These are phyloP conservation scores for Dilophus febrilis DNA, from an alignment of 2,888 invertebrate species.

Conservation along the genomic window DNA sequence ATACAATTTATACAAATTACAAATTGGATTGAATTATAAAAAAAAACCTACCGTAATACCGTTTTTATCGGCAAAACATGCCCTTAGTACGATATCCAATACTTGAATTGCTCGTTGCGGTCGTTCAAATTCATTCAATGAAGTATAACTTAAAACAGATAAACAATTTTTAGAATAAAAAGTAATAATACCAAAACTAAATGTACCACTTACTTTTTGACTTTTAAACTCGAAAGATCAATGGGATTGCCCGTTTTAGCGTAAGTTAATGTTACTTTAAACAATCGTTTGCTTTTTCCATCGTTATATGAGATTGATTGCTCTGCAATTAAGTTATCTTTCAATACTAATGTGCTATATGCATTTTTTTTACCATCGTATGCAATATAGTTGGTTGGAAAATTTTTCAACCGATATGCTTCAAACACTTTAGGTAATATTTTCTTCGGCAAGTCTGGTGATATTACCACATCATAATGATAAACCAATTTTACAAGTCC, in stretches of 20 bases:
- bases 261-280: background rate
- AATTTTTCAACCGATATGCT: conserved; percentile 21
- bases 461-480: conserved; percentile 71
- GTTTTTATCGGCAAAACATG: conserved; percentile 23
- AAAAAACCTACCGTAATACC: background rate
- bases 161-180: too few relatives aligned
- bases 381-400: conserved; percentile 36
- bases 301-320: too few relatives aligned
- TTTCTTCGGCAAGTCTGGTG: conserved; percentile 51
- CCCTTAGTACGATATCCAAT: conserved; percentile 46
- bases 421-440: conserved; percentile 35
- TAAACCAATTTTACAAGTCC: conserved; percentile 32
- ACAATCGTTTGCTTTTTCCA: background rate
- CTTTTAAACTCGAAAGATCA: background rate
- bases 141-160: too few relatives aligned
- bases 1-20: background rate
- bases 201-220: background rate
- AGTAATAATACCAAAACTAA: too few relatives aligned
- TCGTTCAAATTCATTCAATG: too few relatives aligned
- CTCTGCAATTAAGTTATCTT: too few relatives aligned
- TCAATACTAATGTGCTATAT: conserved; percentile 27
- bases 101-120: conserved; percentile 36
- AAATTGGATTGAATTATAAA: background rate
- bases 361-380: conserved; percentile 59
- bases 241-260: background rate